Evolutionary conservation across 2,113 vertebrate genomes (phyloP).

Genomic region (Thalassarche chlororhynchos): DNA sequence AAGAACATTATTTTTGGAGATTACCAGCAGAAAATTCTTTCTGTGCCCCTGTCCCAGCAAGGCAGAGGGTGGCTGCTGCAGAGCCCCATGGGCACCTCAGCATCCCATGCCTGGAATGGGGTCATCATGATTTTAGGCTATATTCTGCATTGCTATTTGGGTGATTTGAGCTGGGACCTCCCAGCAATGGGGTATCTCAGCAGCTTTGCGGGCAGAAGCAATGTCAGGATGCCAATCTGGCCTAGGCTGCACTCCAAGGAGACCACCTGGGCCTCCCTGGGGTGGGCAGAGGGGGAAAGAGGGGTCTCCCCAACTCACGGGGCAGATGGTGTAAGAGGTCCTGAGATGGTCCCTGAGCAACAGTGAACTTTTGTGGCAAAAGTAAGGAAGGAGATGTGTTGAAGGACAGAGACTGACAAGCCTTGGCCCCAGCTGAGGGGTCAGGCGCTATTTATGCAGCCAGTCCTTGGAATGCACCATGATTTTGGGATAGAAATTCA

Average conservation of each 20-base stretch:
- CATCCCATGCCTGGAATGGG: neutral
- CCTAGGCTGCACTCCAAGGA: neutral
- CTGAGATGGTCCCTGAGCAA: neutral
- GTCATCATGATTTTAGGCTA: neutral
- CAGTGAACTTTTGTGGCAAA: neutral
- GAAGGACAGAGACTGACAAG: neutral
- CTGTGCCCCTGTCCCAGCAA: neutral
- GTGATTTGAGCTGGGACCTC: neutral
- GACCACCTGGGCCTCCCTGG: neutral
- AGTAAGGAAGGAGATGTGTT: neutral
- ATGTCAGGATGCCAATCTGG: neutral
- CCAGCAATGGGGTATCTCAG: neutral
- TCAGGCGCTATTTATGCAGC: neutral
- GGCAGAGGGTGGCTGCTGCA: neutral
- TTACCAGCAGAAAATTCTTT: neutral
- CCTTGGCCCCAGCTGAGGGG: neutral
- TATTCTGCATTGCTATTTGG: neutral
- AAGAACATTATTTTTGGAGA: neutral
- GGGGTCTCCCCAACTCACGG: neutral
- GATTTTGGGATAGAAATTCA: neutral
- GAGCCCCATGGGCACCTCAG: rapidly evolving
- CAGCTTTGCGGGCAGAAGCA: neutral
- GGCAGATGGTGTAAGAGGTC: neutral
- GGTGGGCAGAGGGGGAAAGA: neutral
- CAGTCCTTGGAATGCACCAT: neutral